Evolutionary conservation across 2,113 vertebrate species (phyloP).

Genomic region (Acanthisitta chloris): DNA sequence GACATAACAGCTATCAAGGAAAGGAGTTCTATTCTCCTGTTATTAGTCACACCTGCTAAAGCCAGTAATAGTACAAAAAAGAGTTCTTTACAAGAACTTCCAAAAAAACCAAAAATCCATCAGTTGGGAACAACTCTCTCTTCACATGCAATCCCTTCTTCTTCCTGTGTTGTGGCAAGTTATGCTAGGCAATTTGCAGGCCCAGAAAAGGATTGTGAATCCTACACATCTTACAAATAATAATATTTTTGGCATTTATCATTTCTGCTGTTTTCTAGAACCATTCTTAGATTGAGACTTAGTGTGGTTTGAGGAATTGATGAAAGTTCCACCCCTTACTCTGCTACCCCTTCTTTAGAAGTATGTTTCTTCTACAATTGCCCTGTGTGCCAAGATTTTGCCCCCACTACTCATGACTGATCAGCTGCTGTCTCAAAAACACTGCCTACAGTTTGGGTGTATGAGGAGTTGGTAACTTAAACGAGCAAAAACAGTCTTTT

Average conservation of each 20-base stretch:
- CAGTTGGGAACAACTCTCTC: not conserved
- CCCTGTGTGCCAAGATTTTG: not conserved
- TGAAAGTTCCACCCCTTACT: not conserved
- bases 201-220: not conserved
- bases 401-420: rapidly evolving
- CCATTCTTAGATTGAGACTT: not conserved
- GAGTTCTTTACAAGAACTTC: not conserved
- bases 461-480: not conserved
- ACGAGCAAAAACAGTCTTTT: not conserved
- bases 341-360: not conserved
- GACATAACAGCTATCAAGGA: not conserved
- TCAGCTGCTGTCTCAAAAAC: not conserved
- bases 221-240: not conserved
- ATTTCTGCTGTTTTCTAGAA: not conserved
- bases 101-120: not conserved
- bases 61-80: not conserved
- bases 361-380: not conserved
- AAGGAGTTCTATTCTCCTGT: not conserved
- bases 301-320: not conserved
- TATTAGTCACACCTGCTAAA: not conserved
- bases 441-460: not conserved
- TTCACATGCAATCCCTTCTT: not conserved
- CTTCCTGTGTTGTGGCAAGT: not conserved
- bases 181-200: rapidly evolving
- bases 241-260: not conserved